Base-by-base conservation (phyloP, 2,888 invertebrate genomes). In the Cacoxenus indagator region DNA sequence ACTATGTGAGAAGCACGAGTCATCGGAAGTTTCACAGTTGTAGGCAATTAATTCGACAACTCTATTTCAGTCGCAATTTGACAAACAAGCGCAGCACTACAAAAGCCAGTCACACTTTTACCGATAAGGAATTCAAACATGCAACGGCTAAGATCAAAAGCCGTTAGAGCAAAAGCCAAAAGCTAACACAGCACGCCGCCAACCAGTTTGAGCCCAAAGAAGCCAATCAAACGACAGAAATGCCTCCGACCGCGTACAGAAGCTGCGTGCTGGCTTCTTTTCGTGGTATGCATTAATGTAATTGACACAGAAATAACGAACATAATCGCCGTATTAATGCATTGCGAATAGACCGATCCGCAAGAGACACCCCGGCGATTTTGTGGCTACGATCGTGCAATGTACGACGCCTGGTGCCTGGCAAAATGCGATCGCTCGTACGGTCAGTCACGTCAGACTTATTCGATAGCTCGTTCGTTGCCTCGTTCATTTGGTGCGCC, bases 241-340 rank as follows among this genome's bases (percentile, higher is more conserved):
- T 9, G 46, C 45, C n/a, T 45, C 62, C 19, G 22, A n/a, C 19
- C 3, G 45, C 46, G 11, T 17, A 27, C 46, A 64, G 46, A 19
- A 19, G 48, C 26, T 2, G 45, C 4, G 14, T n/a, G 46, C 29
- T 17, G 46, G 46, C 24, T n/a, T 29, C 46, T 29, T 19, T 9
- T 37, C 29, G 77, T 74, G 67, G 75, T 76, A 78, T 82, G 76
- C 79, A 80, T 81, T 78, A 77, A 83, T 81, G 74, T 80, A 82
- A 83, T 84, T 84, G 84, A 84, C 84, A 84, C 75, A 82, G 76
- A 82, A 82, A 78, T 54, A 19, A 59, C 61, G n/a, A 51, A 67
- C 71, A 69, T 68, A 73, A 72, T 75, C 74, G 61, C 68, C 70
- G 75, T 77, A 73, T 77, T 79, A 81, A 79, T 78, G 74, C 74